Evolutionary conservation across 2,797 vertebrate species (phyloP).

Genomic region (Anolis apletophallus): DNA sequence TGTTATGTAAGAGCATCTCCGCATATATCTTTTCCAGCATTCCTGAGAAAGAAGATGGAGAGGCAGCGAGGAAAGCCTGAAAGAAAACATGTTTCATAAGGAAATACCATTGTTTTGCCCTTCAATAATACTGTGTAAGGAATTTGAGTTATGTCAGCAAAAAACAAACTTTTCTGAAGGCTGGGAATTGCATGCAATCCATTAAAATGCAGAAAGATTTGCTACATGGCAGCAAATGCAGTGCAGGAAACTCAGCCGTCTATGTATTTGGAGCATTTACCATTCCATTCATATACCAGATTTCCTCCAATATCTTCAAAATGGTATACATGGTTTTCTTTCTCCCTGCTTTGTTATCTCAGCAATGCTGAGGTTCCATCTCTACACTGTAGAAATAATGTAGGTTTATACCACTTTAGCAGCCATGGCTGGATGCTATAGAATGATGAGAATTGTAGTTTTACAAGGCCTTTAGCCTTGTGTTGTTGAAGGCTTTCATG

Average conservation of each 20-base stretch:
- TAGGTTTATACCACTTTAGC: no score
- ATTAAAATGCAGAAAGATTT: not conserved
- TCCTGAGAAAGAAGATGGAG: not conserved
- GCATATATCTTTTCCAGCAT: not conserved
- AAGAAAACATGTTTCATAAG: not conserved
- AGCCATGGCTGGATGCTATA: no score
- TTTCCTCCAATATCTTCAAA: no score
- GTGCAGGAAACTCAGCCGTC: not conserved
- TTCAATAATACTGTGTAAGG: not conserved
- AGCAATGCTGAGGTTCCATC: no score
- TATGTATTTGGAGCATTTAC: not conserved
- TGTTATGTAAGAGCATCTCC: not conserved
- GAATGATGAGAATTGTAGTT: no score
- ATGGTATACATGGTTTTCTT: no score
- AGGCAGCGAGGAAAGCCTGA: not conserved
- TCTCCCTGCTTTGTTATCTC: no score
- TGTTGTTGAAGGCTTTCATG: no score
- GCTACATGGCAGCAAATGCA: no score
- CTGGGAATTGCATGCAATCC: not conserved
- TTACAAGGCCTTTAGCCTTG: no score
- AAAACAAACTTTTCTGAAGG: not conserved
- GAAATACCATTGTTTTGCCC: not conserved
- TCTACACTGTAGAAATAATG: no score
- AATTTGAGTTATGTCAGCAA: not conserved
- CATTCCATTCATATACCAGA: not conserved